phyloP scores from a whole-genome alignment of 2,113 vertebrate species.

The Mustela lutreola region DNA sequence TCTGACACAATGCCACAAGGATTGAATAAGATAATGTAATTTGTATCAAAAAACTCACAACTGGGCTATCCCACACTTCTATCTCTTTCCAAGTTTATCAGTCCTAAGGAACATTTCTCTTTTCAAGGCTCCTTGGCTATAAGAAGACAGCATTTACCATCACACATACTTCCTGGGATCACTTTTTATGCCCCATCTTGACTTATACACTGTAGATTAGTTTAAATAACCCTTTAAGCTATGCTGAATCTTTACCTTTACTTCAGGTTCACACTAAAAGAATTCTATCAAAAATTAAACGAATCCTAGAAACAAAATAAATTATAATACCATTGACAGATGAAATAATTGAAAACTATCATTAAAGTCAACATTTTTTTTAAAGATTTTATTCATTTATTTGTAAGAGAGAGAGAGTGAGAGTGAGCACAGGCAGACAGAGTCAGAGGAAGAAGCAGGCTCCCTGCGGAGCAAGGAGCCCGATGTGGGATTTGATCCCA shows the following conservation, averaged over 20 bases:
- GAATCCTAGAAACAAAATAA: constrained; percentile 39
- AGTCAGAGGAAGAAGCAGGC: no score
- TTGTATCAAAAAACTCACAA: constrained; percentile 14
- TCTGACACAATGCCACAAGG: constrained; percentile 19
- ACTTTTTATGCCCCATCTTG: not conserved
- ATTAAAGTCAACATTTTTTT: constrained; percentile 51
- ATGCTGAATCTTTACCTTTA: constrained; percentile 33
- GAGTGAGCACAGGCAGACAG: no score
- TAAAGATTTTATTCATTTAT: no score
- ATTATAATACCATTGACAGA: constrained; percentile 40
- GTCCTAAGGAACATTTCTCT: not conserved
- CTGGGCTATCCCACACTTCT: not conserved
- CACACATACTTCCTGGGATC: not conserved
- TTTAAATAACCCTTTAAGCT: constrained; percentile 35
- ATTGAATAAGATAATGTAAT: constrained; percentile 52
- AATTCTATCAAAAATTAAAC: constrained; percentile 51
- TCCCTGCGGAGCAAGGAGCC: no score
- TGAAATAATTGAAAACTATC: constrained; percentile 15
- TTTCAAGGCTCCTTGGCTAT: not conserved
- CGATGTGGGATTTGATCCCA: no score
- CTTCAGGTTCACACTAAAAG: constrained; percentile 49
- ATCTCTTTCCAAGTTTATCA: constrained; percentile 9
- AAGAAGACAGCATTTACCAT: not conserved
- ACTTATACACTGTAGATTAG: not conserved
- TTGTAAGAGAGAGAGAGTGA: no score